Percentiles rank a stretch among this genome's conserved stretches.
Evolutionary conservation across 2,797 vertebrate species (phyloP).

Genomic region (Notamacropus eugenii): DNA sequence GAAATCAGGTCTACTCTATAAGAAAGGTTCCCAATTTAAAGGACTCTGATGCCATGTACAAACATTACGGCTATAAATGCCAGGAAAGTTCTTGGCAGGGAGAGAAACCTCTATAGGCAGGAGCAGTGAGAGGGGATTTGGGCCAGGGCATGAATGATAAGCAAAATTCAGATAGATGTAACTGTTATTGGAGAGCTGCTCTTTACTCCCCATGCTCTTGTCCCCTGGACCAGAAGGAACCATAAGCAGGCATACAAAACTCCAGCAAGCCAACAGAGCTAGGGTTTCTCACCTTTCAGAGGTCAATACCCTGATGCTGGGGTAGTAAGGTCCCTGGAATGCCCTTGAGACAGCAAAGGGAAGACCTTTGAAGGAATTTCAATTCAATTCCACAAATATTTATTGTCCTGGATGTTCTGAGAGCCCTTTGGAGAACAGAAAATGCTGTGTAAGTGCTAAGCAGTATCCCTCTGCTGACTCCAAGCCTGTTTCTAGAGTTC

Average conservation of each 20-base stretch:
- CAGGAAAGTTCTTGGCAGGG: neutral
- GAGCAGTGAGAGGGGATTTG: neutral
- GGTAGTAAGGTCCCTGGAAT: neutral
- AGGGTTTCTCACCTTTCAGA: neutral
- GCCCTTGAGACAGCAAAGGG: neutral
- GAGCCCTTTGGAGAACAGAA: neutral
- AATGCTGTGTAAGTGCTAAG: neutral
- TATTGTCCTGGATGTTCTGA: neutral
- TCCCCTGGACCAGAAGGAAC: neutral
- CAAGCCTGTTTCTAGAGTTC: slow-evolving; percentile 33
- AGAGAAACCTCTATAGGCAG: neutral
- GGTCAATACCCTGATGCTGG: neutral
- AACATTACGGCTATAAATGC: neutral
- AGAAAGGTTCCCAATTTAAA: neutral
- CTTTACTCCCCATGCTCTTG: slow-evolving; percentile 13
- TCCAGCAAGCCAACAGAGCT: neutral
- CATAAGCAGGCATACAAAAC: neutral
- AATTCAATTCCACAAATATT: neutral
- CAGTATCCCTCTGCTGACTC: slow-evolving; percentile 20
- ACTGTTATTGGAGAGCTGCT: neutral
- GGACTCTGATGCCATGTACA: neutral
- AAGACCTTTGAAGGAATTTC: slow-evolving; percentile 5
- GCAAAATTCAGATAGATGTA: neutral
- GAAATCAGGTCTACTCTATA: neutral
- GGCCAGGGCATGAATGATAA: neutral